These are phyloP conservation scores for Cyanistes caeruleus DNA, from an alignment of 2,113 vertebrate genomes.

Conservation along the genomic window DNA sequence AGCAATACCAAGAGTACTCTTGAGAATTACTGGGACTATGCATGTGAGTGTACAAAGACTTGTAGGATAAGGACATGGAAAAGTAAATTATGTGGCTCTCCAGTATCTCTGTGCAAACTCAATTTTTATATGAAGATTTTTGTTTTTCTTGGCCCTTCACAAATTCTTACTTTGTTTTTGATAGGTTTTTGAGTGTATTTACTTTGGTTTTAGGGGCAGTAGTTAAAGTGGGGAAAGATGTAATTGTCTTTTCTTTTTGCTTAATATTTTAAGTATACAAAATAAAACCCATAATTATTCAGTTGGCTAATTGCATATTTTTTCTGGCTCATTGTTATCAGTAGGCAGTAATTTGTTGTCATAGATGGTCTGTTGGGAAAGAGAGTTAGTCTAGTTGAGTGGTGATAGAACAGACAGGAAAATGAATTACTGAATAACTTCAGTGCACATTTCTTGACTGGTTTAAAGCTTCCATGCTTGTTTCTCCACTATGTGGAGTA, in stretches of 20 bases:
- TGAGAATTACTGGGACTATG: background rate
- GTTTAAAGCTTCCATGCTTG: background rate
- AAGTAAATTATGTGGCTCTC: constrained; percentile 24
- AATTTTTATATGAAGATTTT: constrained; percentile 6
- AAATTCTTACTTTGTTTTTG: constrained; percentile 26
- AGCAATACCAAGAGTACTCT: background rate
- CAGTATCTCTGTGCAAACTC: constrained; percentile 27
- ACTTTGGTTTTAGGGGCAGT: constrained; percentile 28
- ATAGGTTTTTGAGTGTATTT: constrained; percentile 41
- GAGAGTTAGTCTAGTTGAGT: background rate
- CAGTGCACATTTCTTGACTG: background rate
- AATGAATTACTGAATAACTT: background rate
- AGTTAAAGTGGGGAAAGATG: constrained; percentile 25
- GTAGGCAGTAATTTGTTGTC: constrained; percentile 38
- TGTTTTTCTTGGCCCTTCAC: constrained; percentile 37
- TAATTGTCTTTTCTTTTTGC: constrained; percentile 33
- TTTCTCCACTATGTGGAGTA: background rate
- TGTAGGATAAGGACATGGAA: constrained; percentile 21
- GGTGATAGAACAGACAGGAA: background rate
- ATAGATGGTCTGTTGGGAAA: constrained; percentile 13
- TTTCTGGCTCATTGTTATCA: constrained; percentile 6
- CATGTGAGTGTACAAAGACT: background rate
- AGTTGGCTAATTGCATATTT: constrained; percentile 40
- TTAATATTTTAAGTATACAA: constrained; percentile 43
- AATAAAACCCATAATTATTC: constrained; percentile 10